Evolutionary conservation across 2,888 invertebrate species (phyloP), one percentile per base, ranked within the genome.

Genomic region (Acleris cristana): DNA sequence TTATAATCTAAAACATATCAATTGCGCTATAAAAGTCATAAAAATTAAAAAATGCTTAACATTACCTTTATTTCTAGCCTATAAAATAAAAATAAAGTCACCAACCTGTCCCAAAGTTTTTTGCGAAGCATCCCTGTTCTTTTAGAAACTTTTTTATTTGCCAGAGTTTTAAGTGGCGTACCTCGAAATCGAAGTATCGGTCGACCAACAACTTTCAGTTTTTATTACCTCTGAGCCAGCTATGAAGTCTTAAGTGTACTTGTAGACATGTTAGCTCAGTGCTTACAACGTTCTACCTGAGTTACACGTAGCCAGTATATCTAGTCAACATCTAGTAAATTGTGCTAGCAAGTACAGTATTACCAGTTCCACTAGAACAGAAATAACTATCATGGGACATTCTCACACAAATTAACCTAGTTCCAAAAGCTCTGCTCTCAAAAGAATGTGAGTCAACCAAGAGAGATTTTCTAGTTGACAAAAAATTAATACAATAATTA

Each of bases 191-290:
- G 67, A 67, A 60, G 64, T 64, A 69, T 69, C 75, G 75, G 70
- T 74, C 72, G 69, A 74, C 72, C 71, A 64, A 71, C 72, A 81
- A 84, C 79, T 83, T 83, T 77, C 71, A 71, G 75, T 77, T 76
- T 83, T 86, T 87, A 85, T 84, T 83, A 79, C 82, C 77, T 75
- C 73, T 70, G 67, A 76, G 71, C 67, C 73, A 72, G 71, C 73
- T 71, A 76, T 65, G 80, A 87, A 86, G 79, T 84, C 84, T 81
- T 85, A 82, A 78, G 85, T 85, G 79, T 79, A 70, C 77, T 79
- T 78, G 77, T 79, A 79, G 77, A 69, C 74, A 49, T 58, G 71
- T 49, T 73, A 75, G 74, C 74, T 71, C 70, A 70, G 62, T 70
- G 70, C 59, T 60, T 64, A 19, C 26, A 53, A 19, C 18, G 12